Evolutionary conservation across 1,140 invertebrate genomes (phyloP).

Genomic region (Calycopis cecrops): DNA sequence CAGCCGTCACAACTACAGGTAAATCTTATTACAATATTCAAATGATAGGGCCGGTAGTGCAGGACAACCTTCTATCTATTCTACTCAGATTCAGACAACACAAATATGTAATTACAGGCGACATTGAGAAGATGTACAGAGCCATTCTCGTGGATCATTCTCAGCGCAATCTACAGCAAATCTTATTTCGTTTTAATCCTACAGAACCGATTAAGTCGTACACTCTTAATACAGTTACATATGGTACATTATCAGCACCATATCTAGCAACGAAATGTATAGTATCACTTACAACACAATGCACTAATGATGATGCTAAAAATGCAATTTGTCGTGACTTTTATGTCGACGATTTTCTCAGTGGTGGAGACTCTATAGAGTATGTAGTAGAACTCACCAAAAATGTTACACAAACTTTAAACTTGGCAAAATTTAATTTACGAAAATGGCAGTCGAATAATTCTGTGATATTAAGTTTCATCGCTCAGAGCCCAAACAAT

Average conservation of each 20-base stretch:
- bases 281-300: background rate
- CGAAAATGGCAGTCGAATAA: background rate
- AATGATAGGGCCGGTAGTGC: slow-evolving; percentile 15
- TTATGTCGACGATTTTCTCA: slow-evolving; percentile 21
- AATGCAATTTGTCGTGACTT: slow-evolving; percentile 13
- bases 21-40: background rate
- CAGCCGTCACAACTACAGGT: background rate
- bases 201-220: slow-evolving; percentile 3
- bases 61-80: slow-evolving; percentile 11
- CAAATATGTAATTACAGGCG: background rate
- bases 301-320: slow-evolving; percentile 9
- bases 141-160: slow-evolving; percentile 10
- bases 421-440: background rate
- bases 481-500: background rate
- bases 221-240: slow-evolving; percentile 13
- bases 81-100: background rate
- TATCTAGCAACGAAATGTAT: background rate
- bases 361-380: background rate
- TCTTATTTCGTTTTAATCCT: slow-evolving; percentile 14
- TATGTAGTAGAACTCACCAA: background rate
- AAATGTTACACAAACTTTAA: background rate
- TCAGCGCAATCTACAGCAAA: slow-evolving; percentile 16
- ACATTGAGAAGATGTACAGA: slow-evolving; percentile 18
- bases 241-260: background rate
- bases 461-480: background rate